Conservation (phyloP, 2,113 vertebrate genomes). For the Martes martes region DNA sequence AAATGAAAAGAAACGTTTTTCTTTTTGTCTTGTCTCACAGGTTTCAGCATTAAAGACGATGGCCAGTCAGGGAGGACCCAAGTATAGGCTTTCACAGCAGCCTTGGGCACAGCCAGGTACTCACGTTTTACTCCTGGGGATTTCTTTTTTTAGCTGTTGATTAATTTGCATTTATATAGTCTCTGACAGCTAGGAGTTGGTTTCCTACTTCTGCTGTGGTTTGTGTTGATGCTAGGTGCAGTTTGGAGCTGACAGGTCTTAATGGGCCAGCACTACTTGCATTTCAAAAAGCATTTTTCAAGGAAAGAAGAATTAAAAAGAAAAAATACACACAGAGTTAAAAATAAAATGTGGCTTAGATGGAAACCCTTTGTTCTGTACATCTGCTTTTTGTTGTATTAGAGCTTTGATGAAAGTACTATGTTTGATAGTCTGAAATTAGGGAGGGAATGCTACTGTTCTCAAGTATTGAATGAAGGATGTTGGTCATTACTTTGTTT, state of each 20-base stretch:
- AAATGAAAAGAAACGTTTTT: background rate
- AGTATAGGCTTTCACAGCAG: conserved; percentile 93
- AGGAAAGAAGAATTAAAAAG: background rate
- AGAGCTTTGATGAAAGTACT: background rate
- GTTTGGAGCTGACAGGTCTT: background rate
- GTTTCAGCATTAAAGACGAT: conserved; percentile 93
- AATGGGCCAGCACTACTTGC: background rate
- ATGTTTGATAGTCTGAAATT: background rate
- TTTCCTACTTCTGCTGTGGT: background rate
- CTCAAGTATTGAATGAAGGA: background rate
- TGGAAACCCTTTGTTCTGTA: background rate
- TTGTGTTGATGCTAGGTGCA: background rate
- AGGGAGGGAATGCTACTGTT: background rate
- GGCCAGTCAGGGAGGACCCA: conserved; percentile 95
- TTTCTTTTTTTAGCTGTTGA: conserved; percentile 9
- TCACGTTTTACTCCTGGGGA: conserved; percentile 36
- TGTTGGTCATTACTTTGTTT: conserved; percentile 22
- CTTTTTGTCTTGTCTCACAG: conserved; percentile 76
- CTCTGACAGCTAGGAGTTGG: background rate
- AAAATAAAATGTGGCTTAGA: background rate
- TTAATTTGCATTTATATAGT: background rate
- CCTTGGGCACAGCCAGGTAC: conserved; percentile 98
- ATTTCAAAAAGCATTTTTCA: conserved; percentile 36
- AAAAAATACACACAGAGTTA: background rate
- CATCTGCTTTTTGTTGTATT: background rate